Evolutionary conservation across 30 jellyfish, hydroid and myxozoan genomes (phyloP), one percentile per base, ranked within the genome.

Genomic region (Cassiopea xamachana): DNA sequence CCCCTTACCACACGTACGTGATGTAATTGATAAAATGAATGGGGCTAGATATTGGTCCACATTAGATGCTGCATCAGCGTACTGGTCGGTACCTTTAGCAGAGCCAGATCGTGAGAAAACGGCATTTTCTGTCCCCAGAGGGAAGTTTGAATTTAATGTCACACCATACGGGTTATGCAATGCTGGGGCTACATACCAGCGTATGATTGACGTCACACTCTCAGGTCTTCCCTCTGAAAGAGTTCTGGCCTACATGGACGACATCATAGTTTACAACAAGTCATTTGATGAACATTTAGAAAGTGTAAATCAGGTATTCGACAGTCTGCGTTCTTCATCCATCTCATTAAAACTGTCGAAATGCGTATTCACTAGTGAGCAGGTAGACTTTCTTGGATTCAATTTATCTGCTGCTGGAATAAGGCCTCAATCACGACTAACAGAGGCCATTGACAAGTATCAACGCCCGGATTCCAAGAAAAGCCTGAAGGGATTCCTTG

Each of bases 171-270:
- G 89, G 46, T 46, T 87, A 47, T 79, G 94, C 58, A 87, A 87
- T 77, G 85, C 94, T 15, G 89, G 94, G 46, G 94, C 94, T 59
- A 44, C 89, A 4, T 87, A 87, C 82, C 94, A 87, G 48, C 18
- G 94, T 60, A 47, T 87, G 70, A 85, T 85, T 80, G 89, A 77
- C 79, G 77, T 75, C 12, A 6, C 85, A 55, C 79, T 87, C 50
- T 87, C 94, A 45, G 88, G 88, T 72, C 46, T 86, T 58, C 93
- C 93, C 19, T 81, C 87, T 39, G 93, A 86, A 51, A 81, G 93
- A 86, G 62, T 74, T n/a, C 67, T 86, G 84, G 93, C 81, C 72
- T 86, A 86, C 83, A 86, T 86, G 88, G 85, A 83, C 51, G 88
- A 86, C 67, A 86, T 86, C 19, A 71, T 74, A 17, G 60, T 86